Evolutionary conservation across 23 tunicate genomes (phyloP).

Genomic region (Oikopleura albicans): DNA sequence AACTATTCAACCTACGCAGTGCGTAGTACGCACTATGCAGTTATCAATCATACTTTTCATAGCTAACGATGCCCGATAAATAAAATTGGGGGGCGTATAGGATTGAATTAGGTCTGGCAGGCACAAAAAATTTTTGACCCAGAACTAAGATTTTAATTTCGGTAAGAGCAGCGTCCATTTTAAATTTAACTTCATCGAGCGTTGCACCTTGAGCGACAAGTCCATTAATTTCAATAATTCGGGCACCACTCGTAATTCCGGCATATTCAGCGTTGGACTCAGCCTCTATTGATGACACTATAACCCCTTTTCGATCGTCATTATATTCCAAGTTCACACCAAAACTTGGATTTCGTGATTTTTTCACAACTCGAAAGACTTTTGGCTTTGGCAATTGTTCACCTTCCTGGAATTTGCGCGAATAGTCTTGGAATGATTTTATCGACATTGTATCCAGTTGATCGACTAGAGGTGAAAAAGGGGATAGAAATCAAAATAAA

Average conservation of each 20-base stretch:
- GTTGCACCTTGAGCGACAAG: constrained; percentile 32
- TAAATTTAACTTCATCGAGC: constrained; percentile 39
- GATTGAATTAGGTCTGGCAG: too few relatives aligned
- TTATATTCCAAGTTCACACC: constrained; percentile 38
- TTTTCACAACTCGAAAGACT: constrained; percentile 35
- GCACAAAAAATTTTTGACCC: too few relatives aligned
- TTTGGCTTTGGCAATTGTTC: constrained; percentile 55
- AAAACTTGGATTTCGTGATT: constrained; percentile 19
- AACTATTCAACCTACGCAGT: too few relatives aligned
- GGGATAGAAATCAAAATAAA: too few relatives aligned
- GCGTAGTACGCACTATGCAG: too few relatives aligned
- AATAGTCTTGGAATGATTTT: constrained; percentile 12
- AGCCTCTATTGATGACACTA: constrained; percentile 24
- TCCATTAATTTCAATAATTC: constrained; percentile 66
- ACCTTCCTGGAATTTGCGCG: constrained; percentile 6
- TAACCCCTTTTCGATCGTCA: constrained; percentile 37
- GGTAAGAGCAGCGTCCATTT: constrained; percentile 25
- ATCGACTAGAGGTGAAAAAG: not conserved
- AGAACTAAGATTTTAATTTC: constrained; percentile 40
- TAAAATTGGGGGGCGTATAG: too few relatives aligned
- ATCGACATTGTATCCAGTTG: constrained; percentile 11
- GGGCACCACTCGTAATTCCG: constrained; percentile 37
- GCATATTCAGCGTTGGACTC: constrained; percentile 61
- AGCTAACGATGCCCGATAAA: too few relatives aligned
- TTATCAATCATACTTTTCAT: too few relatives aligned